Evolutionary conservation across 2,888 invertebrate genomes (phyloP), one percentile per base, ranked within the genome.

Genomic region (Ceriagrion tenellum): DNA sequence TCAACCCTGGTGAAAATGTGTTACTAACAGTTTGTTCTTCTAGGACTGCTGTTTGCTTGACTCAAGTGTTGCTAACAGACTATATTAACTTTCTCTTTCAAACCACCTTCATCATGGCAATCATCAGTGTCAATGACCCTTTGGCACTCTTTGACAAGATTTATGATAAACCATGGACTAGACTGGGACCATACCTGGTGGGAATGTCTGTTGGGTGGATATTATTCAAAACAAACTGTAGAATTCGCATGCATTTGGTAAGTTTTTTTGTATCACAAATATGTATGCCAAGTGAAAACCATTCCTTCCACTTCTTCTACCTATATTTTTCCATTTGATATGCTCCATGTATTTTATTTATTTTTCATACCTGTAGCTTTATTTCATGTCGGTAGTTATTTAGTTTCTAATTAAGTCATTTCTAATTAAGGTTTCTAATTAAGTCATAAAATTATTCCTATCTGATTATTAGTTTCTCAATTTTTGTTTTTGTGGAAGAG

Each of bases 161-260:
- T 96, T 99, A 99, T 97, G 99, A 99, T 97, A 99, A 99, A 97
- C 99, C 99, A 0, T 99, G 99, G 98, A 99, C 99, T 0, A 97
- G 99, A 95, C 97, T 99, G 26, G 99, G 99, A 0, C 99, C 99
- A 0, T 99, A 99, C 96, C 97, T 99, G 3, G 98, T 99, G 95
- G 99, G 99, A 96, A 99, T 99, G 98, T 97, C 98, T 35, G 98
- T 98, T 0, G 99, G 99, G 0, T 99, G 98, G 98, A 98, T 98
- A 95, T 97, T 99, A 40, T 99, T 98, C 96, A 98, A 98, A 97
- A 98, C 98, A 55, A 98, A 98, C 96, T 98, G 98, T 97, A 98
- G 98, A 96, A 98, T 99, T 35, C 97, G 98, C 95, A 98, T 99
- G 97, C 98, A 97, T 63, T 98, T 97, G 97, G 98, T 98, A 96